These are phyloP conservation scores for Pyrocephalus nanus DNA, from an alignment of 2,797 vertebrate genomes.

Conservation along the genomic window DNA sequence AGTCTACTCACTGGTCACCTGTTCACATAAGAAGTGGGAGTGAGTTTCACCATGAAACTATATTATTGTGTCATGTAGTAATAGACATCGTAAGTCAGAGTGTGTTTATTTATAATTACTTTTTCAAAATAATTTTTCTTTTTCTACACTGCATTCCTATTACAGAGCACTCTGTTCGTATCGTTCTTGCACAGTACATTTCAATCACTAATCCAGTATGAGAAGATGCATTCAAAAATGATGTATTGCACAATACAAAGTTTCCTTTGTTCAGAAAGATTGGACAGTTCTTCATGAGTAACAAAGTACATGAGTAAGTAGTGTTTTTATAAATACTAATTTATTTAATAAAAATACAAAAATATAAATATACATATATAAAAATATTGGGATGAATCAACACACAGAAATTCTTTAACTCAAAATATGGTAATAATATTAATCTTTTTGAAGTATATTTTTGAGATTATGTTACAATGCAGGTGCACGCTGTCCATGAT, in stretches of 20 bases:
- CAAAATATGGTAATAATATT: slow-evolving; percentile 78
- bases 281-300: not conserved
- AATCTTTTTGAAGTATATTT: slow-evolving; percentile 41
- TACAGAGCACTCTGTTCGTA: not conserved
- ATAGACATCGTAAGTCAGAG: not conserved
- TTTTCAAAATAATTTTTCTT: not conserved
- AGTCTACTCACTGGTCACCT: not conserved
- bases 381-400: slow-evolving; percentile 79
- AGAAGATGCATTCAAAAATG: not conserved
- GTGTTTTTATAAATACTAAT: slow-evolving; percentile 77
- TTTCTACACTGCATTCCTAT: not conserved
- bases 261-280: not conserved
- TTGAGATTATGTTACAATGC: slow-evolving; percentile 68
- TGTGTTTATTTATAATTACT: not conserved
- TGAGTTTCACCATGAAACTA: not conserved
- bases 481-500: slow-evolving; percentile 45
- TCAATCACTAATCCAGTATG: not conserved
- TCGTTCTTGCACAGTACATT: not conserved
- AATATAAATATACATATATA: slow-evolving; percentile 85
- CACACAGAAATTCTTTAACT: slow-evolving; percentile 76
- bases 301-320: slow-evolving; percentile 40
- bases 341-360: slow-evolving; percentile 86
- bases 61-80: not conserved
- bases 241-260: not conserved
- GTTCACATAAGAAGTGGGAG: not conserved